Percentiles rank a stretch among this genome's conserved stretches.
Evolutionary conservation across 2,888 invertebrate genomes (phyloP).

Genomic region (Meloe dianella): DNA sequence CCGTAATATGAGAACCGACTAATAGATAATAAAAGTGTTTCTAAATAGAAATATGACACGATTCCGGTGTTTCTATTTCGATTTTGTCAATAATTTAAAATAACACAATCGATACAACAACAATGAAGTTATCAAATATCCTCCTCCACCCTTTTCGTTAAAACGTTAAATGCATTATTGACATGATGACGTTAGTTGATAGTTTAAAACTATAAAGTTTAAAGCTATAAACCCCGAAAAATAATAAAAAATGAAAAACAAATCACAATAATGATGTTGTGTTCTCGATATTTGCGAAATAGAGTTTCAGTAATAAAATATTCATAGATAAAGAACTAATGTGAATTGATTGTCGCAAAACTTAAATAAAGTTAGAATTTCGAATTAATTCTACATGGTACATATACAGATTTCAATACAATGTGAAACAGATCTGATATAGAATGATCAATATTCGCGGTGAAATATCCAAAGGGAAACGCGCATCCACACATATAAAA

Average conservation of each 20-base stretch:
- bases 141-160: not conserved
- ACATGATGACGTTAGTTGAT: slow-evolving; percentile 2
- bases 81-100: not conserved
- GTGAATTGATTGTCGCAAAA: not conserved
- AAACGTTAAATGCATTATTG: not conserved
- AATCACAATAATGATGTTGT: not conserved
- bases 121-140: not conserved
- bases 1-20: not conserved
- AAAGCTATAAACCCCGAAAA: slow-evolving; percentile 6
- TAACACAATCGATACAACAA: not conserved
- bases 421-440: not conserved
- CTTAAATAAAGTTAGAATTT: not conserved
- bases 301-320: not conserved
- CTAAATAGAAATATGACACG: too few relatives aligned
- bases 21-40: too few relatives aligned
- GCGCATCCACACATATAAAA: slow-evolving; percentile 35
- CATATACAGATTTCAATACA: not conserved
- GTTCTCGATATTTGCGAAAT: not conserved
- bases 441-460: slow-evolving; percentile 25
- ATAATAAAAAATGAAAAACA: not conserved
- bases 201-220: not conserved
- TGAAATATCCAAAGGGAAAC: slow-evolving; percentile 30
- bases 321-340: not conserved
- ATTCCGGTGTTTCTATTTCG: not conserved
- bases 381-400: not conserved